phyloP scores from a whole-genome alignment of 37 sponge, comb jelly and placozoan species.

The Ianthella basta region DNA sequence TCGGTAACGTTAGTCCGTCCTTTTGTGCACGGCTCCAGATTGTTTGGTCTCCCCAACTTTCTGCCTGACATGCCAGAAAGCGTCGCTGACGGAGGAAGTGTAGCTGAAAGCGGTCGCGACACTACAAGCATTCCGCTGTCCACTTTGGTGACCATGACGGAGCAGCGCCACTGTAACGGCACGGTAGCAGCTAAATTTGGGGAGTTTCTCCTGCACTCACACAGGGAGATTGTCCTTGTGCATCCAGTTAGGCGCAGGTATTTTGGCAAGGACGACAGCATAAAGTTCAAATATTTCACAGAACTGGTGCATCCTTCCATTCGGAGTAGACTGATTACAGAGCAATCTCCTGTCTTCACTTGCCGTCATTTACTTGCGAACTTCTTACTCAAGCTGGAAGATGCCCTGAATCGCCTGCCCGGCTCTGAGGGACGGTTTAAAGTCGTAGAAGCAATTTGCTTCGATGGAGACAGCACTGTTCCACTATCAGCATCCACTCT shows the following conservation, averaged over 20 bases:
- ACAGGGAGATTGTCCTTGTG: not conserved
- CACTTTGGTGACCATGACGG: too few species aligned
- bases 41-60: slow-evolving; percentile 14
- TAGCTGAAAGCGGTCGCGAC: too few species aligned
- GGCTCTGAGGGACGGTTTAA: not conserved
- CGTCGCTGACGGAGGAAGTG: too few species aligned
- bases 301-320: not conserved
- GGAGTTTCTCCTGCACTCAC: not conserved
- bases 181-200: not conserved
- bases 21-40: not conserved
- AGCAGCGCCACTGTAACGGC: not conserved
- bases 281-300: not conserved
- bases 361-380: not conserved
- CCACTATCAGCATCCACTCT: too few species aligned
- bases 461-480: not conserved
- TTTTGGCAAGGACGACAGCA: not conserved
- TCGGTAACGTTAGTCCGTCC: not conserved
- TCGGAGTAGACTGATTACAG: too few species aligned
- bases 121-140: too few species aligned
- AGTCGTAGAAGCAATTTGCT: not conserved
- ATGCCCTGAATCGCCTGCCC: not conserved
- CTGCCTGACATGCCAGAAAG: not conserved
- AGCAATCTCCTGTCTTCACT: not conserved
- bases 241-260: not conserved
- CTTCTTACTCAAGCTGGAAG: not conserved